Evolutionary conservation across 1,140 invertebrate genomes (phyloP).

Genomic region (Pseudomyrmex sp.): DNA sequence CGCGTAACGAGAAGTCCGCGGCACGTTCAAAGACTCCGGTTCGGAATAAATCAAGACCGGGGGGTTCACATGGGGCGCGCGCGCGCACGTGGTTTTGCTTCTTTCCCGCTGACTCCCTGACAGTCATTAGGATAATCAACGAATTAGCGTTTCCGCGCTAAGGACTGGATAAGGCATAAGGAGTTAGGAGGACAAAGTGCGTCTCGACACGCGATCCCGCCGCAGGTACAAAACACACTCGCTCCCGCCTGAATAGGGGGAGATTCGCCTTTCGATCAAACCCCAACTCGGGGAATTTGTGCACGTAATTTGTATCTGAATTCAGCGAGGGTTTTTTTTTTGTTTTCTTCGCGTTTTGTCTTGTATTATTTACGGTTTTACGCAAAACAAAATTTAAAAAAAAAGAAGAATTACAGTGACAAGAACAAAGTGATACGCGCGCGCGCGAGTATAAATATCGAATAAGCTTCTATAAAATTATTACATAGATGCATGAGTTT

Average conservation of each 20-base stretch:
- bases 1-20: constrained; percentile 49
- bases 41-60: constrained; percentile 67
- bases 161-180: constrained; percentile 80
- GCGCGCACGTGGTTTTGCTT: constrained; percentile 64
- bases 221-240: constrained; percentile 61
- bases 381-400: not conserved
- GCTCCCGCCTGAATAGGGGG: not conserved
- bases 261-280: constrained; percentile 63
- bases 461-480: not conserved
- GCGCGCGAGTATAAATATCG: not conserved
- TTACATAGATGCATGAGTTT: not conserved
- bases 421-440: too few species aligned
- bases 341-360: not conserved
- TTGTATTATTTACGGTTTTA: not conserved
- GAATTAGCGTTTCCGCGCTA: constrained; percentile 81
- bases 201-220: constrained; percentile 80
- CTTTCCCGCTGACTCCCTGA: constrained; percentile 72
- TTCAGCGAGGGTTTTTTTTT: not conserved
- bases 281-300: constrained; percentile 55
- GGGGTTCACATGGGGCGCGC: constrained; percentile 13
- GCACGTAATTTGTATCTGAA: not conserved
- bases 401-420: too few species aligned
- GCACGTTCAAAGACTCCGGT: constrained; percentile 62
- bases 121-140: constrained; percentile 81
- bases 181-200: constrained; percentile 81